Base-by-base conservation (phyloP, 2,797 vertebrate species). In the Catharus ustulatus region DNA sequence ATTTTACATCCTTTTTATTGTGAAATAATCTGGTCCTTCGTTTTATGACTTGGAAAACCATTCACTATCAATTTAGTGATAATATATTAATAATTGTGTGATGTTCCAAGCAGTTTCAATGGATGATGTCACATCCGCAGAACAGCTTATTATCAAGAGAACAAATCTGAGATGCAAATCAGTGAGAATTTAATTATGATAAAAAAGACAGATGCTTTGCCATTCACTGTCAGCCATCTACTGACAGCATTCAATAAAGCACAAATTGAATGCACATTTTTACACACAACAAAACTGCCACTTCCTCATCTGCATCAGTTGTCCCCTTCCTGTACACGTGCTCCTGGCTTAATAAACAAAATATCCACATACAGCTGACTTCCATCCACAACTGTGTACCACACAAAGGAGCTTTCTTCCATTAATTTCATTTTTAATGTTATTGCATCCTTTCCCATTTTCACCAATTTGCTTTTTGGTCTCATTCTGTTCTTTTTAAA, bases 51-150 rank as follows among this genome's bases (percentile, higher is more conserved):
- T 78, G 40, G 45, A 86, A 42, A 91, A 55, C 71, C 91, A 90
- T 95, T 95, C 62, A 73, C 66, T 94, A 59, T 84, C 75, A 84
- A 89, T 87, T 89, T 88, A 49, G 57, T 89, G 71, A 79, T 95
- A 95, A 92, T 66, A 72, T 51, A 92, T 93, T 82, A 87, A 82
- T 92, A 82, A 91, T 78, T 71, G 61, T 79, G 58, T 54, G 57
- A 52, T 29, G 79, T 40, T 75, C 89, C 13, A 55, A 90, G 54
- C 38, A 84, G 87, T 90, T 94, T 85, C 84, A 92, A 45, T 74
- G 90, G 92, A 26, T 84, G 62, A 71, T 95, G 69, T 69, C 88
- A 93, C 72, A 85, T 77, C 71, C 6, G 0, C 57, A 76, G 79
- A 91, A 59, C 30, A 80, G 71, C 59, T 84, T 48, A 81, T 86